Evolutionary conservation across 2,797 vertebrate species (phyloP).

Genomic region (Sebastes itinus): DNA sequence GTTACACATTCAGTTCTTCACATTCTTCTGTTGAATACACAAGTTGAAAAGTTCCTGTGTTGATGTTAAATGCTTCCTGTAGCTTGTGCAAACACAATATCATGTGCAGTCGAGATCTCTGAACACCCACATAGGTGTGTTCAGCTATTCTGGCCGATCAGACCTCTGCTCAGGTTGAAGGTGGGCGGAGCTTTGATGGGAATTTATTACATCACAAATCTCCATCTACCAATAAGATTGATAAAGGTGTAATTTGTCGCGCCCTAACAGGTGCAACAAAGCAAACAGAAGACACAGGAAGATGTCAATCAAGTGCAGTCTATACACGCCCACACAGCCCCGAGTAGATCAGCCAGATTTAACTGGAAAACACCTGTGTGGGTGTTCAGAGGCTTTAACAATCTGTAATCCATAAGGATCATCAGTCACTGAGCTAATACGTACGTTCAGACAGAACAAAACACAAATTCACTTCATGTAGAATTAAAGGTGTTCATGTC

Average conservation of each 20-base stretch:
- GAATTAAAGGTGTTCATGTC: not conserved
- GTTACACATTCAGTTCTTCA: not conserved
- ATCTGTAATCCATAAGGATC: not conserved
- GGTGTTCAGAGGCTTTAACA: not conserved
- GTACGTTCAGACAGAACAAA: not conserved
- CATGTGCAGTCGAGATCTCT: not conserved
- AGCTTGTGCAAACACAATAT: not conserved
- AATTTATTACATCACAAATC: not conserved
- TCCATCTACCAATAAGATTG: not conserved
- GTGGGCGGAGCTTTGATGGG: not conserved
- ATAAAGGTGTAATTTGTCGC: not conserved
- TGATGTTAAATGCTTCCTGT: not conserved
- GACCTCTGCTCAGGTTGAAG: not conserved
- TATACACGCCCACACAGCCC: not conserved
- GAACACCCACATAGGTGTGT: not conserved
- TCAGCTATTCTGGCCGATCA: not conserved
- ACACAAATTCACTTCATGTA: not conserved
- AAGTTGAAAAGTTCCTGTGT: not conserved
- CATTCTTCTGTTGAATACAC: not conserved
- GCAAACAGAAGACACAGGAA: not conserved
- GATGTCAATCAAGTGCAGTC: not conserved
- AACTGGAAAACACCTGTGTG: not conserved
- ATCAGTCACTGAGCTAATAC: not conserved
- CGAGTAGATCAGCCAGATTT: not conserved
- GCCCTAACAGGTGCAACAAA: not conserved